Conservation (phyloP, 2,888 invertebrate genomes). For the Thera obeliscata region DNA sequence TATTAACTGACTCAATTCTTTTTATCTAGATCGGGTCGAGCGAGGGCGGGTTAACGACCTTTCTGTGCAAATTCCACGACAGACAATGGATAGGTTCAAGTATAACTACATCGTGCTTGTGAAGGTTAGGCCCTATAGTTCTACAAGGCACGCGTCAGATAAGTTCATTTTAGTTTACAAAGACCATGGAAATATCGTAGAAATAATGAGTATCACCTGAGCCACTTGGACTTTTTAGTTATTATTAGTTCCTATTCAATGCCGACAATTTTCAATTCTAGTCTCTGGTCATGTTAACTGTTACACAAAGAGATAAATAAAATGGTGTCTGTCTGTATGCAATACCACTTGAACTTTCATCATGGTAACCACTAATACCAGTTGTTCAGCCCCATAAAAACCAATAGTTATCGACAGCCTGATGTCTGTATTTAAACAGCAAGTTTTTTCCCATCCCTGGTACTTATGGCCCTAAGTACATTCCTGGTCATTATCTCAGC, state of each 20-base stretch:
- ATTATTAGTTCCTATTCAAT: background rate
- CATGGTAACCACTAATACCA: conserved; percentile 16
- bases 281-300: background rate
- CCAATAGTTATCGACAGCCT: conserved; percentile 17
- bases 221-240: too few species aligned
- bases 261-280: background rate
- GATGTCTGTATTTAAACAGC: conserved; percentile 20
- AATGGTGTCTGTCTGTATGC: background rate
- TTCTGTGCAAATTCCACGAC: conserved; percentile 12
- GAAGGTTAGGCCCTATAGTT: conserved; percentile 6
- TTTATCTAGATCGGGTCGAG: conserved; percentile 20
- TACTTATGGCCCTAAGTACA: conserved; percentile 12
- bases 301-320: background rate
- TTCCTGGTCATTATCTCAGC: conserved; percentile 24
- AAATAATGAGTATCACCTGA: background rate
- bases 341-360: conserved; percentile 16
- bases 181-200: background rate
- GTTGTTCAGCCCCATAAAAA: conserved; percentile 26
- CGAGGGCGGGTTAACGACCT: conserved; percentile 21
- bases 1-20: conserved; percentile 21
- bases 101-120: conserved; percentile 7
- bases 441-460: conserved; percentile 7
- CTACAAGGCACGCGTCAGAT: background rate
- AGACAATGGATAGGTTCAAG: conserved; percentile 12
- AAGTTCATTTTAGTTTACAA: conserved; percentile 2